These are phyloP conservation scores for Harpagoxenus sublaevis DNA, from an alignment of 2,888 invertebrate genomes.

Conservation along the genomic window DNA sequence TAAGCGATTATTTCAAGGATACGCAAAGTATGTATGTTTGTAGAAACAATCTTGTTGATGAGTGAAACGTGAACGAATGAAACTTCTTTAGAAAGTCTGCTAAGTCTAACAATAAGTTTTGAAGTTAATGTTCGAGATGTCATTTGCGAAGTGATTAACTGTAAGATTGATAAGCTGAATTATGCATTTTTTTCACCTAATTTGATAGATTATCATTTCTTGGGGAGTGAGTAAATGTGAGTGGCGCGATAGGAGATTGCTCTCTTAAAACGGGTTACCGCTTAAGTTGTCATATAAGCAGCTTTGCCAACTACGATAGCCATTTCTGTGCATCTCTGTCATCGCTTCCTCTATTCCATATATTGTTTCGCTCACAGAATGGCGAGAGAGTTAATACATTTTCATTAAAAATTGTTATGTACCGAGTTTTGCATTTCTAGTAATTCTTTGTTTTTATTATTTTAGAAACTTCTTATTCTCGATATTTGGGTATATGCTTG, in stretches of 20 bases:
- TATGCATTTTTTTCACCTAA: neutral
- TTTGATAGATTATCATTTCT: neutral
- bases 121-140: neutral
- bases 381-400: neutral
- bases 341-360: constrained; percentile 3
- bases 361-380: neutral
- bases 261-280: constrained; percentile 71
- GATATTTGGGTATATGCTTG: neutral
- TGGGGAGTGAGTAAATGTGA: constrained; percentile 62
- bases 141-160: neutral
- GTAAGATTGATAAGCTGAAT: neutral
- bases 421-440: neutral
- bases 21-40: neutral
- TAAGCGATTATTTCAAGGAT: neutral
- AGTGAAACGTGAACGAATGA: neutral
- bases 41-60: neutral
- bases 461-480: neutral
- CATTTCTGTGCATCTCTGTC: neutral
- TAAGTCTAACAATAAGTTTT: neutral
- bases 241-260: constrained; percentile 67
- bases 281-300: constrained; percentile 74
- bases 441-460: neutral
- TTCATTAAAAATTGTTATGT: neutral
- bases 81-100: neutral
- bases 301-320: constrained; percentile 69